A percentile compares a stretch with the other conserved stretches of the same genome.
Conservation (phyloP, 2,113 vertebrate species). For the Bettongia penicillata region DNA sequence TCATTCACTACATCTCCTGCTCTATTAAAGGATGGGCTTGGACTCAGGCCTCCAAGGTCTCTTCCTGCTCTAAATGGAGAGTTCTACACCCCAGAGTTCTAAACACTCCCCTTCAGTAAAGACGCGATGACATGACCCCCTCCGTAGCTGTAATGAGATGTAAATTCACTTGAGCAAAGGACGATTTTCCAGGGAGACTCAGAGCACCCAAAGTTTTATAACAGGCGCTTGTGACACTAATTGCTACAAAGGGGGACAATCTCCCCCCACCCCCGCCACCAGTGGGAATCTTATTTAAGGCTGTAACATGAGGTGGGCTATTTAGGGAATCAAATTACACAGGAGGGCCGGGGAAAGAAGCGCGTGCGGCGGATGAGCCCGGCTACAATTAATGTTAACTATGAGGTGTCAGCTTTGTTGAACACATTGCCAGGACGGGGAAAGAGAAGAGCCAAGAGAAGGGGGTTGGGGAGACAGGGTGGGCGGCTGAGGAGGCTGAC, state of each 20-base stretch:
- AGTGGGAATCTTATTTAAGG: slow-evolving; percentile 73
- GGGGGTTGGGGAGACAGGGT: slow-evolving; percentile 60
- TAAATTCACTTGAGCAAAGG: slow-evolving; percentile 1
- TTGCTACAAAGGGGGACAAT: slow-evolving; percentile 62
- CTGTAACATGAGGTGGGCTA: slow-evolving; percentile 72
- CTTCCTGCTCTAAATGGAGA: background rate
- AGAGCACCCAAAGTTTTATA: slow-evolving; percentile 57
- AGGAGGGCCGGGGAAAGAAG: slow-evolving; percentile 69
- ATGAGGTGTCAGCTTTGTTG: slow-evolving; percentile 79
- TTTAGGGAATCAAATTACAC: slow-evolving; percentile 81
- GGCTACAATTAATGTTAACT: slow-evolving; percentile 81
- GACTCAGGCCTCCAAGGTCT: slow-evolving; percentile 23
- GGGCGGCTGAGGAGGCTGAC: slow-evolving; percentile 65
- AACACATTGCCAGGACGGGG: slow-evolving; percentile 33
- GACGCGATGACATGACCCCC: background rate
- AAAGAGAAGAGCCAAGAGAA: slow-evolving; percentile 73
- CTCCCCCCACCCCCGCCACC: slow-evolving; percentile 32
- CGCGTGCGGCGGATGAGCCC: slow-evolving; percentile 52
- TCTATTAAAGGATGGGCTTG: background rate
- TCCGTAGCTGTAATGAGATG: background rate
- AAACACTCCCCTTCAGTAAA: background rate
- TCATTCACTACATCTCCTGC: background rate
- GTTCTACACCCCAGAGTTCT: background rate
- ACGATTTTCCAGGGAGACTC: slow-evolving; percentile 45
- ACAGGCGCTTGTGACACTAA: slow-evolving; percentile 68